Evolutionary conservation across 2,888 invertebrate genomes (phyloP).

Genomic region (Syrista parreyssii): DNA sequence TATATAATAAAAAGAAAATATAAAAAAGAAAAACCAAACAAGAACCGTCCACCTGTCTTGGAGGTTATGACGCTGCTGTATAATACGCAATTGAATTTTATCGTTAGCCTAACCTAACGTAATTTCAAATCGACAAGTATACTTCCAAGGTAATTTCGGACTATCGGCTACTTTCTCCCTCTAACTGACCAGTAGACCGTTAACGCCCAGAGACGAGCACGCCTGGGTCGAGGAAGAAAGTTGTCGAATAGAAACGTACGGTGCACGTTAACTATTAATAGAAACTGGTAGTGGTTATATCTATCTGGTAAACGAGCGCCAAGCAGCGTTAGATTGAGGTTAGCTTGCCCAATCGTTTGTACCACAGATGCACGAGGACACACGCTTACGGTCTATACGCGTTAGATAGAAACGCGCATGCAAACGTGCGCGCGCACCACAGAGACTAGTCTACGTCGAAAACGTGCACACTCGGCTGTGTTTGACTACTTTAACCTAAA

Average conservation of each 20-base stretch:
- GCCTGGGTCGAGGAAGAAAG: background rate
- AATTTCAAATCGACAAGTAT: background rate
- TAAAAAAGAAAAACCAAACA: background rate
- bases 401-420: slow-evolving; percentile 2
- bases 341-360: slow-evolving; percentile 36
- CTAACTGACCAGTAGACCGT: background rate
- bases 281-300: slow-evolving; percentile 42
- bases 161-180: background rate
- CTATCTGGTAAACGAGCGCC: slow-evolving; percentile 50
- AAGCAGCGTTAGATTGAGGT: slow-evolving; percentile 39
- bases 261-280: slow-evolving; percentile 44
- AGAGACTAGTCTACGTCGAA: background rate
- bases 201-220: background rate
- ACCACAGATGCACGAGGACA: slow-evolving; percentile 16
- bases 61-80: background rate
- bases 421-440: background rate
- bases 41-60: background rate
- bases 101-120: background rate
- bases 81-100: background rate
- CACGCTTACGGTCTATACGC: slow-evolving; percentile 2
- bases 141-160: background rate
- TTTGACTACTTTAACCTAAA: slow-evolving; percentile 12
- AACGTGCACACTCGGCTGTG: background rate
- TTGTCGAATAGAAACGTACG: slow-evolving; percentile 1
- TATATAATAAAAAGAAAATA: background rate